Evolutionary conservation across 2,888 invertebrate species (phyloP).

Genomic region (Apoderus coryli): DNA sequence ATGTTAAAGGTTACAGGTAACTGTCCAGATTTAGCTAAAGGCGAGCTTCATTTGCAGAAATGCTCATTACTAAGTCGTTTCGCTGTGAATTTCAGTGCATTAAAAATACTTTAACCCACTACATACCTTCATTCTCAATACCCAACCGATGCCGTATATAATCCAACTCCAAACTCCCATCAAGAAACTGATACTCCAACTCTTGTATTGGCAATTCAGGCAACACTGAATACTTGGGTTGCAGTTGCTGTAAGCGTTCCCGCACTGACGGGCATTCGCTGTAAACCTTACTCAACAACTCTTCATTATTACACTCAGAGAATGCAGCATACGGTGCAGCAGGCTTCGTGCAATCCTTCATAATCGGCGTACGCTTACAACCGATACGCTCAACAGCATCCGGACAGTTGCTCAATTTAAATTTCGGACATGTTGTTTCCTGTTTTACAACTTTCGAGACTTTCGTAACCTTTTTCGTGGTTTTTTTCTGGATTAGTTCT

Average conservation of each 20-base stretch:
- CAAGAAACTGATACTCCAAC: too few relatives aligned
- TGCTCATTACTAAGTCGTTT: too few relatives aligned
- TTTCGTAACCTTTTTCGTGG: not conserved
- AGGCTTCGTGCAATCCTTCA: constrained; percentile 8
- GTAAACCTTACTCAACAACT: constrained; percentile 4
- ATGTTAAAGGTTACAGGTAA: too few relatives aligned
- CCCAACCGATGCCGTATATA: constrained; percentile 15
- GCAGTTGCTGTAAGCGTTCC: constrained; percentile 11
- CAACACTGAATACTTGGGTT: constrained; percentile 10
- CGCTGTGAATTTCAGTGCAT: too few relatives aligned
- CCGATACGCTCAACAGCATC: too few relatives aligned
- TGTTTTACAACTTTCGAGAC: too few relatives aligned
- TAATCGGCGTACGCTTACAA: constrained; percentile 2
- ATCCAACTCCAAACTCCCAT: constrained; percentile 12
- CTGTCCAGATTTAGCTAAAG: too few relatives aligned
- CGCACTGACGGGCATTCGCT: constrained; percentile 15
- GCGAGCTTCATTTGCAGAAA: too few relatives aligned
- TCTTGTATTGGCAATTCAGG: constrained; percentile 8
- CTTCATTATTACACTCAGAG: constrained; percentile 16
- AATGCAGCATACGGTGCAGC: constrained; percentile 13
- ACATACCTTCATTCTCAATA: constrained; percentile 11
- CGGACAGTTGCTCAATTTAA: constrained; percentile 11
- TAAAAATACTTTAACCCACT: too few relatives aligned
- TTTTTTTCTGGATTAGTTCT: too few relatives aligned
- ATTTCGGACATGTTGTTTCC: constrained; percentile 10